These are phyloP conservation scores for Petrocephalus microphthalmus DNA, from an alignment of 2,113 vertebrate genomes.

Conservation along the genomic window DNA sequence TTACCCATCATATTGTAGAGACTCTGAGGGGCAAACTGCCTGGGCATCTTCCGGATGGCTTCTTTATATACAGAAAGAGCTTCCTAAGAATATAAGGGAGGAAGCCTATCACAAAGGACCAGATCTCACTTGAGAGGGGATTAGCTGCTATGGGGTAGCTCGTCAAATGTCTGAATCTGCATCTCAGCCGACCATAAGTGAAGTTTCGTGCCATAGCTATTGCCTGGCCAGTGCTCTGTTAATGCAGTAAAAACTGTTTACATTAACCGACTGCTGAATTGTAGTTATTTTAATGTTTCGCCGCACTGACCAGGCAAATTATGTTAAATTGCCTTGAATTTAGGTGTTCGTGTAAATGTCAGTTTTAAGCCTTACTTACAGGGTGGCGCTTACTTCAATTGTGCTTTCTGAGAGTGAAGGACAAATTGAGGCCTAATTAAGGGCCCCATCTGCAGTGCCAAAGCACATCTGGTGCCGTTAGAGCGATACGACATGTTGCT, in stretches of 20 bases:
- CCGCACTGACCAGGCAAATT: neutral
- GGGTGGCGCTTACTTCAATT: neutral
- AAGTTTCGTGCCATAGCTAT: neutral
- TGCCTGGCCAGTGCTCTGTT: neutral
- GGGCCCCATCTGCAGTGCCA: neutral
- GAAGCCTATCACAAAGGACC: neutral
- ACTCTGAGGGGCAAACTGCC: constrained; percentile 96
- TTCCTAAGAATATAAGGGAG: constrained; percentile 66
- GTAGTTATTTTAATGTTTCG: neutral
- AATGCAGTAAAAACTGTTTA: neutral
- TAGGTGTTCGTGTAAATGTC: neutral
- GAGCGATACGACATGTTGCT: neutral
- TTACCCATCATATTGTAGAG: constrained; percentile 99
- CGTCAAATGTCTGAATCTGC: neutral
- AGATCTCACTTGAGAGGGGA: neutral
- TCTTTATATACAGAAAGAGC: constrained; percentile 88
- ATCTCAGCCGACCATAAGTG: neutral
- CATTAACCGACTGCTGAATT: neutral
- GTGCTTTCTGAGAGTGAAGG: neutral
- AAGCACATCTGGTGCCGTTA: neutral
- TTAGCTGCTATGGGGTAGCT: too few relatives aligned
- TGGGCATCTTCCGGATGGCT: constrained; percentile 96
- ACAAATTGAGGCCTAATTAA: constrained; percentile 1
- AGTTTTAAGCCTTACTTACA: neutral
- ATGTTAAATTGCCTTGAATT: neutral